Evolutionary conservation across 2,113 vertebrate genomes (phyloP), one percentile per base, ranked within the genome.

Genomic region (Prochilodus magdalenae): DNA sequence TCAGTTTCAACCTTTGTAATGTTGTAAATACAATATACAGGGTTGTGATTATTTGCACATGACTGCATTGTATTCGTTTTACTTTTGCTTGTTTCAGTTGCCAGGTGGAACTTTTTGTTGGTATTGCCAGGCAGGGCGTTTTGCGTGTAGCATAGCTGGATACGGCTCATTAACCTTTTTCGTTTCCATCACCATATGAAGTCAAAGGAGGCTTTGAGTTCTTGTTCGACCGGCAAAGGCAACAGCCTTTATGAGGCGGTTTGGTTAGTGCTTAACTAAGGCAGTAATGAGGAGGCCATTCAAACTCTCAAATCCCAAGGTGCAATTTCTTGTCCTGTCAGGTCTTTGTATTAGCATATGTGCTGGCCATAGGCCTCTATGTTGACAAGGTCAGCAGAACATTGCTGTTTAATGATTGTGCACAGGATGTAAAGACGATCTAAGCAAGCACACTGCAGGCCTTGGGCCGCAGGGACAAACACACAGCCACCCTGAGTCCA

Each of bases 361-460:
- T n/a, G 55, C n/a, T 59, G n/a, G 22, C 6, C 24, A 26, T 24
- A 60, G 57, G n/a, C n/a, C 22, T 60, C 11, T 26, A 26, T 26
- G 67, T 67, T 62, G 49, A 20, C 51, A 67, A 80, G 69, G 76
- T 83, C 67, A 77, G 63, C 24, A 26, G 71, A 79, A 86, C 63
- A 71, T 80, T 63, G 60, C 74, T 12, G 49, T 13, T 62, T 20
- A 72, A 75, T 59, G 49, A 82, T 55, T 70, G 49, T 71, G 59
- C 12, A 40, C 36, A 22, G 22, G 72, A 84, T 79, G 59, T 36
- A 77, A 60, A 60, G 63, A 71, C 78, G 72, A 83, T 77, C 55
- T 26, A 29, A 47, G 24, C 66, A 60, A 53, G 29, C 59, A 36
- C 33, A 65, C 76, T 79, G 51, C 55, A 79, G 40, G 51, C 63